A percentile compares a stretch with the other conserved stretches of the same genome.
Evolutionary conservation across 2,888 invertebrate species (phyloP).

Genomic region (Corythucha ciliata): DNA sequence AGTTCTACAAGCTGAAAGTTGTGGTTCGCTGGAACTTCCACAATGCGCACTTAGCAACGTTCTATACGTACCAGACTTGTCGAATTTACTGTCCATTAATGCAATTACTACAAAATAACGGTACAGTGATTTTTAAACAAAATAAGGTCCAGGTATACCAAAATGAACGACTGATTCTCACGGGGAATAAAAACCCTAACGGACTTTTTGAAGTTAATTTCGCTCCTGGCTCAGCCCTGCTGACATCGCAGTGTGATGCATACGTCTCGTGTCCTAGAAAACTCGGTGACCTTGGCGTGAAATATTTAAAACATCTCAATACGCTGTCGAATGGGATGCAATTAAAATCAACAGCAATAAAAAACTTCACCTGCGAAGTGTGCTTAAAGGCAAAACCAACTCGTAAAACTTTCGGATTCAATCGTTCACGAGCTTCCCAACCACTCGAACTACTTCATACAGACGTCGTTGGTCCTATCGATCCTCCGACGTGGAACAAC

Average conservation of each 20-base stretch:
- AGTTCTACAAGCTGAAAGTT: too few species aligned
- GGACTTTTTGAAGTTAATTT: constrained; percentile 6
- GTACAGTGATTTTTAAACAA: constrained; percentile 7
- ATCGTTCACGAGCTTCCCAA: not conserved
- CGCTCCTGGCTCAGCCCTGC: not conserved
- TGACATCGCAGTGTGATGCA: too few species aligned
- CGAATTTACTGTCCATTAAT: constrained; percentile 9
- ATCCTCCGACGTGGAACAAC: not conserved
- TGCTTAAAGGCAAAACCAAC: constrained; percentile 8
- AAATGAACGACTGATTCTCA: not conserved
- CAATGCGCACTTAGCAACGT: constrained; percentile 9
- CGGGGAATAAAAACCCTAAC: constrained; percentile 2
- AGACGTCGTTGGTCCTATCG: not conserved
- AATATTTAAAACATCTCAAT: constrained; percentile 7
- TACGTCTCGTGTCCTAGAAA: constrained; percentile 1
- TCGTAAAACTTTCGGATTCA: constrained; percentile 6
- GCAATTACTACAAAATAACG: constrained; percentile 4
- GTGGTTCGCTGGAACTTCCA: too few species aligned
- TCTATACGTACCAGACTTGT: constrained; percentile 3
- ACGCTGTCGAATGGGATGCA: constrained; percentile 1
- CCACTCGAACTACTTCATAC: constrained; percentile 1
- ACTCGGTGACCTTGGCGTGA: constrained; percentile 1
- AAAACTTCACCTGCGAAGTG: constrained; percentile 1
- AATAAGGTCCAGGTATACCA: constrained; percentile 2
- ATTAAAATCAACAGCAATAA: not conserved